Base-by-base conservation (phyloP, 1,140 invertebrate genomes). In the Drosophila mojavensis region DNA sequence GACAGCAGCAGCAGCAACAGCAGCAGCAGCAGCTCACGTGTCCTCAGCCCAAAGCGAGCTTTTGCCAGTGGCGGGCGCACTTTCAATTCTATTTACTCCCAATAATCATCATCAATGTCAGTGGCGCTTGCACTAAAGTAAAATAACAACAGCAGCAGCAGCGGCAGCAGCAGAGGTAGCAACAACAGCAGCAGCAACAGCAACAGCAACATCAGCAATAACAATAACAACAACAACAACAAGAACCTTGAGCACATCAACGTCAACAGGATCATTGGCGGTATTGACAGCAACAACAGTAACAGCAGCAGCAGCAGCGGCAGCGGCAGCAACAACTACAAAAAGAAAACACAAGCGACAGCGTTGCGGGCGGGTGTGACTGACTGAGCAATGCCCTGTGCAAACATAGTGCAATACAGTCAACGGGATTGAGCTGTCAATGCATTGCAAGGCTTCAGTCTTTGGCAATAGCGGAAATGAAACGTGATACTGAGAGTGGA, bases 31-130 rank as follows among this genome's bases (percentile, higher is more conserved):
- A 64, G 61, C 72, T 69, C 88, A 76, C 70, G 81, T 82, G 67
- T 79, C 39, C 56, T 68, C 71, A 67, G 81, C 78, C 74, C 24
- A 73, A 63, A 75, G 63, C 61, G 60, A 67, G 51, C 13, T 51
- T 43, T 56, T 48, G 43, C 13, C 47, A 60, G 39, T 65, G 41
- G 58, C 45, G 45, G 62, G 60, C 70, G 76, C 84, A 82, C 85
- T 89, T 91, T 86, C 89, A 90, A 91, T 91, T 91, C 89, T 91
- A 89, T 91, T 89, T 91, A 89, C 90, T 91, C 81, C 84, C 90
- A 83, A 91, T 91, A 91, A 91, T 91, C 89, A 91, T 91, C 89
- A 91, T 91, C 89, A 91, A 89, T 91, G 89, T 91, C 89, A 91
- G 84, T 79, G 82, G 85, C 84, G 79, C 79, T 79, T 64, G 72